A percentile compares a stretch with the other conserved stretches of the same genome.
Evolutionary conservation across 2,797 vertebrate species (phyloP).

Genomic region (Decapterus maruadsi): DNA sequence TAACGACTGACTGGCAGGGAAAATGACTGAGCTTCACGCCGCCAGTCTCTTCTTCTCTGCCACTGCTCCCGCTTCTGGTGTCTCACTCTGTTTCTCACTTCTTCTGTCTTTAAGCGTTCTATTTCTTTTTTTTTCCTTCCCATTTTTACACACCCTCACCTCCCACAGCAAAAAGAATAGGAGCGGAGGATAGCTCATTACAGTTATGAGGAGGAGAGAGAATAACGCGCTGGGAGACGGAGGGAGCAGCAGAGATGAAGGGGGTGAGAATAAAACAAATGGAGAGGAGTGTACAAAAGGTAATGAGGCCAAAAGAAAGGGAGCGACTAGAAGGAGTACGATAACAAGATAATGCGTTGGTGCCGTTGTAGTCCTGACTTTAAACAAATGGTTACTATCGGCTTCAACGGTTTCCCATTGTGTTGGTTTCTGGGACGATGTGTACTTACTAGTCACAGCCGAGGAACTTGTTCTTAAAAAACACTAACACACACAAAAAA

Average conservation of each 20-base stretch:
- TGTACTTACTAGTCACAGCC: slow-evolving; percentile 7
- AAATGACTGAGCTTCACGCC: slow-evolving; percentile 55
- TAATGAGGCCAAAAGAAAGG: slow-evolving; percentile 72
- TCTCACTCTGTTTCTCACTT: slow-evolving; percentile 16
- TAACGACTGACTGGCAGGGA: slow-evolving; percentile 59
- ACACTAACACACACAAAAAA: too few relatives aligned
- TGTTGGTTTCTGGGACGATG: slow-evolving; percentile 26
- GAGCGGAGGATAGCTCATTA: slow-evolving; percentile 52
- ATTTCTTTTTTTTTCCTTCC: slow-evolving; percentile 4
- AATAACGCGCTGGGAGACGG: slow-evolving; percentile 26
- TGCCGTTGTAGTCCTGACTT: slow-evolving; percentile 37
- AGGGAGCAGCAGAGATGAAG: slow-evolving; percentile 48
- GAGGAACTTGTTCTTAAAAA: slow-evolving; percentile 19
- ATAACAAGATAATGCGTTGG: slow-evolving; percentile 54
- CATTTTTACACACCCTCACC: slow-evolving; percentile 27
- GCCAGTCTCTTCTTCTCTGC: slow-evolving; percentile 17
- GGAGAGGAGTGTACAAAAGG: slow-evolving; percentile 57
- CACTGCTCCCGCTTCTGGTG: slow-evolving; percentile 22
- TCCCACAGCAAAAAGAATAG: slow-evolving; percentile 37
- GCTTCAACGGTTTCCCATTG: slow-evolving; percentile 8
- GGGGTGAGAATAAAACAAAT: slow-evolving; percentile 65
- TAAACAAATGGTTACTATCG: slow-evolving; percentile 44
- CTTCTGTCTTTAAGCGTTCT: slow-evolving; percentile 32
- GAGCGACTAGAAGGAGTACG: slow-evolving; percentile 40
- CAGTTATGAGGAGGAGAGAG: slow-evolving; percentile 37